Percentiles rank a stretch among this genome's conserved stretches.
Evolutionary conservation across 2,797 vertebrate species (phyloP).

Genomic region (Cirrhinus molitorella): DNA sequence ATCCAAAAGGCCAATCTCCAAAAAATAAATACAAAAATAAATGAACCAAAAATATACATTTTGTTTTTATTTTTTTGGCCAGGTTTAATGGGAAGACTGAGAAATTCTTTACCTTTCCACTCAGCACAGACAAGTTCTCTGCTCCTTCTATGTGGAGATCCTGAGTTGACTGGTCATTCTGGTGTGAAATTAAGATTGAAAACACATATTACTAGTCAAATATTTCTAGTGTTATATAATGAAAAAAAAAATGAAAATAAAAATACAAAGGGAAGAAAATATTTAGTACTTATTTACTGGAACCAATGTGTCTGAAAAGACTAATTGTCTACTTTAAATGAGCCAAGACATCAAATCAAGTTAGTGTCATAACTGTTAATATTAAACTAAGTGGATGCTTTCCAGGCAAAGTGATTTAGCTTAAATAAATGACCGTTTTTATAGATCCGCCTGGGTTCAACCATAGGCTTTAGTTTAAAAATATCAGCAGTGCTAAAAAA

Average conservation of each 20-base stretch:
- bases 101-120: constrained; percentile 85
- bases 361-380: neutral
- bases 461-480: neutral
- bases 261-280: neutral
- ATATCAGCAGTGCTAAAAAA: neutral
- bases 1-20: neutral
- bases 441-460: neutral
- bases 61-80: no score
- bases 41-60: no score
- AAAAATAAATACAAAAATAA: no score
- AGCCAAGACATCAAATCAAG: neutral
- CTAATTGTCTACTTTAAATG: neutral
- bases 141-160: constrained; percentile 89
- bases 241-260: neutral
- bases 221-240: neutral
- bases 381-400: neutral
- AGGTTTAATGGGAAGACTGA: no score
- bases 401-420: neutral
- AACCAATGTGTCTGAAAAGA: neutral
- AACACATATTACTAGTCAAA: neutral
- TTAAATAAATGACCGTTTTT: neutral
- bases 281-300: neutral
- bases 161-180: constrained; percentile 90
- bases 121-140: constrained; percentile 87
- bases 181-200: constrained; percentile 52